A percentile compares a stretch with the other conserved stretches of the same genome.
Evolutionary conservation across 1,140 invertebrate genomes (phyloP).

Genomic region (Pseudobourletiella spinata): DNA sequence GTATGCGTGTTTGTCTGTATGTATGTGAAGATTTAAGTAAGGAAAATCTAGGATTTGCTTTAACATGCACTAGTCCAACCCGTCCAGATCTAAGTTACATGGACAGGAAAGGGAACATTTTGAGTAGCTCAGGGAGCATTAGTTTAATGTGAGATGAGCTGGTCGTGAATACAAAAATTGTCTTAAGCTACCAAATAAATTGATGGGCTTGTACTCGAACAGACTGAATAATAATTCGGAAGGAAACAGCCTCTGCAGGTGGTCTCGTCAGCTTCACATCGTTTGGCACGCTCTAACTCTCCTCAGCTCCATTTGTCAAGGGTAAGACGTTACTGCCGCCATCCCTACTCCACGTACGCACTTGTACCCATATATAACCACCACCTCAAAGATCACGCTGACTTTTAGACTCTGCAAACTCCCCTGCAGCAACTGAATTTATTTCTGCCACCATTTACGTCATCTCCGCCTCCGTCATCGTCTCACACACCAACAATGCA

Average conservation of each 20-base stretch:
- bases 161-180: constrained; percentile 26
- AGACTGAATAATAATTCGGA: constrained; percentile 17
- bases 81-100: too few relatives aligned
- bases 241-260: constrained; percentile 28
- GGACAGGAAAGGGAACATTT: too few relatives aligned
- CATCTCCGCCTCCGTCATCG: too few relatives aligned
- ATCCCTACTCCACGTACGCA: neutral
- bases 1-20: too few relatives aligned
- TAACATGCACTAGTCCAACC: too few relatives aligned
- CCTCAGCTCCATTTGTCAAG: constrained; percentile 17
- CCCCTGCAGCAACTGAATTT: neutral
- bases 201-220: neutral
- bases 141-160: too few relatives aligned
- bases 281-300: constrained; percentile 33
- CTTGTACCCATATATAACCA: too few relatives aligned
- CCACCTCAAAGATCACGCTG: neutral
- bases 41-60: too few relatives aligned
- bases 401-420: neutral
- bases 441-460: too few relatives aligned
- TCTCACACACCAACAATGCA: too few relatives aligned
- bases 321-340: constrained; percentile 21
- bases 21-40: too few relatives aligned
- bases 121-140: too few relatives aligned
- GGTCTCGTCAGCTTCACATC: constrained; percentile 31
- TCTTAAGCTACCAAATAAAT: constrained; percentile 25